phyloP scores from a whole-genome alignment of 1,140 invertebrate species.

The Aphelinus atriplicis region DNA sequence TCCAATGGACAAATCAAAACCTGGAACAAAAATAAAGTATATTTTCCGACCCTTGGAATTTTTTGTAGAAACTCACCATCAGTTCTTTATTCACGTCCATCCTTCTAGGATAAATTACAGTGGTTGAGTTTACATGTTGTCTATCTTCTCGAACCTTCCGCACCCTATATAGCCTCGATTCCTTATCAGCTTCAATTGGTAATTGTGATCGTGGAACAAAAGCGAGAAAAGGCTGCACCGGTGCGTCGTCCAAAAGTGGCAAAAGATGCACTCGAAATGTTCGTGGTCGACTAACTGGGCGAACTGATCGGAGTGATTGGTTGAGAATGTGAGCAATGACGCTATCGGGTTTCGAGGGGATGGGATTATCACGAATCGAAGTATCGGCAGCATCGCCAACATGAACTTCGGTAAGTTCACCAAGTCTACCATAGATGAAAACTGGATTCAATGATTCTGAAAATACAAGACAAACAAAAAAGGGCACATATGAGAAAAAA shows the following conservation, averaged over 20 bases:
- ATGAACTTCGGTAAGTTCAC: slow-evolving; percentile 57
- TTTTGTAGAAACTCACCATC: slow-evolving; percentile 38
- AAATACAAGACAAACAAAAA: slow-evolving; percentile 20
- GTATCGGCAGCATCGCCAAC: slow-evolving; percentile 38
- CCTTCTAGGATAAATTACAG: background rate
- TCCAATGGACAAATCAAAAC: background rate
- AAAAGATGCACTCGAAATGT: background rate
- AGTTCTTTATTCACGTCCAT: slow-evolving; percentile 31
- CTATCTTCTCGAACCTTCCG: slow-evolving; percentile 45
- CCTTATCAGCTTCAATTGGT: background rate
- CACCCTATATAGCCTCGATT: slow-evolving; percentile 43
- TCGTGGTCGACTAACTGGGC: too few species aligned
- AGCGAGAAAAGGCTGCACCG: background rate
- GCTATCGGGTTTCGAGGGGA: too few species aligned
- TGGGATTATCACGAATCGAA: too few species aligned
- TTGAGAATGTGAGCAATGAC: too few species aligned
- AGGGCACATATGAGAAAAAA: too few species aligned
- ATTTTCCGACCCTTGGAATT: background rate
- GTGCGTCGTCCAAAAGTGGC: background rate
- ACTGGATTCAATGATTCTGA: slow-evolving; percentile 52
- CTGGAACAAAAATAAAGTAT: background rate
- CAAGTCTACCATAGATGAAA: slow-evolving; percentile 52
- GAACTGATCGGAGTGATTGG: too few species aligned
- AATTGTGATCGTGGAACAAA: background rate
- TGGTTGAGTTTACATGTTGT: slow-evolving; percentile 16